Conservation (phyloP, 1,140 invertebrate genomes). For the Contarinia nasturtii region DNA sequence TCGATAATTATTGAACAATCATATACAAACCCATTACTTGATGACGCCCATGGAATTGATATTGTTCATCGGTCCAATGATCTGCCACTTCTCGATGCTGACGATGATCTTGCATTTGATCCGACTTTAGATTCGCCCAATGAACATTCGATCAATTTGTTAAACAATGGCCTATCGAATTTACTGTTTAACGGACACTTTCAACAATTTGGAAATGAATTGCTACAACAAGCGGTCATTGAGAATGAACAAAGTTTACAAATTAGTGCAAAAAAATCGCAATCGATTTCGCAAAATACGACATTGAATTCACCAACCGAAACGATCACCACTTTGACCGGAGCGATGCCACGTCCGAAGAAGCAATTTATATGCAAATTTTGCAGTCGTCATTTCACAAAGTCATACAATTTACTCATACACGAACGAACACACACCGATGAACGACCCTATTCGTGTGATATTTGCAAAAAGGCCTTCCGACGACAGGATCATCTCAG, state of each 20-base stretch:
- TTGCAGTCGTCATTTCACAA: slow-evolving; percentile 92
- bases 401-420: slow-evolving; percentile 94
- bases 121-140: slow-evolving; percentile 27
- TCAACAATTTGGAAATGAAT: slow-evolving; percentile 12
- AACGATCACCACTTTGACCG: slow-evolving; percentile 29
- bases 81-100: slow-evolving; percentile 33
- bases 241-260: not conserved
- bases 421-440: slow-evolving; percentile 97
- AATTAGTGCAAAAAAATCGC: slow-evolving; percentile 10
- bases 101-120: slow-evolving; percentile 31
- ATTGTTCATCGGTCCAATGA: slow-evolving; percentile 33
- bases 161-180: slow-evolving; percentile 35
- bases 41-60: not conserved
- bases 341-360: slow-evolving; percentile 48
- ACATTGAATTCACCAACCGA: not conserved
- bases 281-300: slow-evolving; percentile 9
- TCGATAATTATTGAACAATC: slow-evolving; percentile 10
- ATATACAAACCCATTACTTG: not conserved
- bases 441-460: slow-evolving; percentile 93
- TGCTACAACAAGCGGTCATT: not conserved
- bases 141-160: slow-evolving; percentile 21
- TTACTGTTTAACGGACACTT: slow-evolving; percentile 33
- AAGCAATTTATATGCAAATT: slow-evolving; percentile 97
- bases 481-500: slow-evolving; percentile 86
- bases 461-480: slow-evolving; percentile 95